phyloP scores from a whole-genome alignment of 2,888 invertebrate species.

The Microplitis deprimator region DNA sequence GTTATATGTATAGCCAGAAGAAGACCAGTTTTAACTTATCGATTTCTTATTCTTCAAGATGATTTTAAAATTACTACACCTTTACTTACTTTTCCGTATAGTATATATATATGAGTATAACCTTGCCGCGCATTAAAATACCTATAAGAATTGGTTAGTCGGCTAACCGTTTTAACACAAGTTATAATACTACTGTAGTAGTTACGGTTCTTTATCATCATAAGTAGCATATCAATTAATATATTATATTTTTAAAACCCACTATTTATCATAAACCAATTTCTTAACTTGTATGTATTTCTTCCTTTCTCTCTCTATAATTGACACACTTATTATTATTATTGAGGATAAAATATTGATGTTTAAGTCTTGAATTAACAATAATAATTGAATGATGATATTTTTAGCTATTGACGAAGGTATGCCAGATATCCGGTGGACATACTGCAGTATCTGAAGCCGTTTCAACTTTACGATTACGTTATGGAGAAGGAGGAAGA shows the following conservation, averaged over 20 bases:
- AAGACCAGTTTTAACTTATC: not conserved
- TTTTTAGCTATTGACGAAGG: constrained; percentile 84
- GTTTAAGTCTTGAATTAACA: too few relatives aligned
- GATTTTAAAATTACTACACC: not conserved
- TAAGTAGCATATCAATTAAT: too few relatives aligned
- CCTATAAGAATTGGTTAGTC: too few relatives aligned
- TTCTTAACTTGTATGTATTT: too few relatives aligned
- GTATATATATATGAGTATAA: not conserved
- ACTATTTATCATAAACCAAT: too few relatives aligned
- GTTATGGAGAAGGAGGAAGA: constrained; percentile 93
- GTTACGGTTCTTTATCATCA: too few relatives aligned
- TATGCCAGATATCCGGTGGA: constrained; percentile 84
- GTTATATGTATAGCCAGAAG: not conserved
- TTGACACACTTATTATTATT: not conserved
- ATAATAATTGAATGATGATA: not conserved
- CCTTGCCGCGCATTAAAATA: not conserved
- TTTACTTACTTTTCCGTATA: not conserved
- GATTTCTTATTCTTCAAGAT: not conserved
- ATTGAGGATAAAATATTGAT: too few relatives aligned
- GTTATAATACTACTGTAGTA: too few relatives aligned
- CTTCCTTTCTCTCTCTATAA: too few relatives aligned
- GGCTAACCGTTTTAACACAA: too few relatives aligned
- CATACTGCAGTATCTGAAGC: constrained; percentile 92
- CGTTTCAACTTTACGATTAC: constrained; percentile 86
- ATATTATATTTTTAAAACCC: too few relatives aligned